phyloP scores from a whole-genome alignment of 2,797 vertebrate genomes.

The Cossypha polioptera region DNA sequence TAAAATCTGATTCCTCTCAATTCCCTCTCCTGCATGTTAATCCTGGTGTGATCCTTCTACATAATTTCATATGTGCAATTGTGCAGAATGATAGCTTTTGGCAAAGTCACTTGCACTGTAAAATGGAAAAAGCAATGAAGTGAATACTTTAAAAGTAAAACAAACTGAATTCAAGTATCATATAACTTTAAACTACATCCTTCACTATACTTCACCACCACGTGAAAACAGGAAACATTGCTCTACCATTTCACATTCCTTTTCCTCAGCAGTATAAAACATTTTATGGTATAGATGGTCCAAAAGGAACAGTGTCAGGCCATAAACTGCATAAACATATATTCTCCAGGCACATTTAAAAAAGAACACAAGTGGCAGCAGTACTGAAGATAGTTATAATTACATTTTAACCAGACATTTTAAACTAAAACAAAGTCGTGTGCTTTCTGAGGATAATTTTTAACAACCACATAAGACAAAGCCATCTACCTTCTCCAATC shows the following conservation, averaged over 20 bases:
- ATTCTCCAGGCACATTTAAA: conserved; percentile 19
- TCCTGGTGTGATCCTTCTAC: background rate
- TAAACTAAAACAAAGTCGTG: conserved; percentile 9
- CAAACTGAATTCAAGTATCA: conserved; percentile 6
- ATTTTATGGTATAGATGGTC: conserved; percentile 33
- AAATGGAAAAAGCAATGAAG: conserved; percentile 32
- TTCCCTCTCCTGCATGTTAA: background rate
- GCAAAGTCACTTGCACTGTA: background rate
- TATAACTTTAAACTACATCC: conserved; percentile 11
- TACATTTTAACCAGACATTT: conserved; percentile 9
- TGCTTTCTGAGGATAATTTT: background rate
- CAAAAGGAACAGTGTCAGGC: conserved; percentile 22
- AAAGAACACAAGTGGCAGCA: conserved; percentile 6
- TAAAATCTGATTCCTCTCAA: background rate
- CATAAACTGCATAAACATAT: conserved; percentile 34
- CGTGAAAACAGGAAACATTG: conserved; percentile 32
- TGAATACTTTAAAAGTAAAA: conserved; percentile 16
- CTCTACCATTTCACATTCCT: conserved; percentile 28
- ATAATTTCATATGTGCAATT: background rate
- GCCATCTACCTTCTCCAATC: background rate
- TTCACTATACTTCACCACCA: conserved; percentile 10
- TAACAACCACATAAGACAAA: background rate
- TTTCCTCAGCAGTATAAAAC: conserved; percentile 43
- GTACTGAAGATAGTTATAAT: conserved; percentile 13
- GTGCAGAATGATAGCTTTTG: conserved; percentile 24